These are phyloP conservation scores for Sylvia borin DNA, from an alignment of 2,797 vertebrate genomes.

Conservation along the genomic window DNA sequence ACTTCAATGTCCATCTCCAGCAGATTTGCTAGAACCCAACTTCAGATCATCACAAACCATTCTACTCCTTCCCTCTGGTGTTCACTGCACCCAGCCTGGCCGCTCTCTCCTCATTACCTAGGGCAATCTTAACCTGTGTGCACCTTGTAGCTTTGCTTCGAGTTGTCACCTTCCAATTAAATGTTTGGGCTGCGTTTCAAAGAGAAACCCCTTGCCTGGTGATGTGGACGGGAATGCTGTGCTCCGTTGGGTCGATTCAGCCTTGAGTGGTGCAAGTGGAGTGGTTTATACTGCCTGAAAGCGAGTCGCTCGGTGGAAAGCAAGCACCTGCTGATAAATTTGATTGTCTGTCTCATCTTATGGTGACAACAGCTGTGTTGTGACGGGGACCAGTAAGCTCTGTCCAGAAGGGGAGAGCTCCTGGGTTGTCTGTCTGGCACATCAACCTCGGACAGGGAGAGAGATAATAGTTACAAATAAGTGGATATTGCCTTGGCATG, in stretches of 20 bases:
- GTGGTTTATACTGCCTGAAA: not conserved
- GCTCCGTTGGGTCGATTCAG: not conserved
- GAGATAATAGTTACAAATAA: not conserved
- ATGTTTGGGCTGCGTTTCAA: not conserved
- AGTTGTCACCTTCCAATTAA: not conserved
- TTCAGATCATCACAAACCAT: not conserved
- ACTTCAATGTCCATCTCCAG: not conserved
- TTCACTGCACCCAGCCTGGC: not conserved
- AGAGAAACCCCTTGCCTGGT: not conserved
- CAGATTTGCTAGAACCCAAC: not conserved
- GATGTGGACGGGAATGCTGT: not conserved
- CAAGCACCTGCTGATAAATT: not conserved
- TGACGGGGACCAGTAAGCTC: not conserved
- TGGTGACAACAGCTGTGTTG: not conserved
- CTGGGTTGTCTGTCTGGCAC: not conserved
- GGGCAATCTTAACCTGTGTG: not conserved
- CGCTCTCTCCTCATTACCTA: not conserved
- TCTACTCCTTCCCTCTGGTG: rapidly evolving
- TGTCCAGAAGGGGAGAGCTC: not conserved
- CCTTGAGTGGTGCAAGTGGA: not conserved
- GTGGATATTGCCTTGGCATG: not conserved
- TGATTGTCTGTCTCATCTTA: not conserved
- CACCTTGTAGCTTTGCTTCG: not conserved
- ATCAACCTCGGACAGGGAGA: not conserved
- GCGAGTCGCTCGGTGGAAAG: not conserved